Evolutionary conservation across 2,888 invertebrate species (phyloP), one percentile per base, ranked within the genome.

Genomic region (Pocota personata): DNA sequence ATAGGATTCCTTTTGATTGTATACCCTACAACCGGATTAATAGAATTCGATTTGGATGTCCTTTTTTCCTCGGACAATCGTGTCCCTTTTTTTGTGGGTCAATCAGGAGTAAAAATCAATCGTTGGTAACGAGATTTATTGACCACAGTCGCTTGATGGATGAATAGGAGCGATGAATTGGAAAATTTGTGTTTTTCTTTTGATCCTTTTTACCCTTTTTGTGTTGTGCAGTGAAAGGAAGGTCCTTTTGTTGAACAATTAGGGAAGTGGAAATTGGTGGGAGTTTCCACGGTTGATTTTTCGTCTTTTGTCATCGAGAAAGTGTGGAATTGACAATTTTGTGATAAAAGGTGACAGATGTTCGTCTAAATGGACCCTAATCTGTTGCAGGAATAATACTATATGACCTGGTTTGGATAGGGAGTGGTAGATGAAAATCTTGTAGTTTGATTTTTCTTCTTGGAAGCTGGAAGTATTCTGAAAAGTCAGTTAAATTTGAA

Each of bases 51-150:
- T 77, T 73, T 50, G 40, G 66, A 55, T 72, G 72, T 78, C 50
- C 78, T 66, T 77, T 82, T n/a, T 48, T 62, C 46, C 46, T 32
- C 32, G 69, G 16, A 12, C 48, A 37, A 37, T 19, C 14, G 50
- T 76, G 62, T 69, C 62, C 24, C 37, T 57, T 57, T 52, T 24
- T 57, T 50, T 58, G 48, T 37, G 43, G 82, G 71, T 76, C 72
- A 77, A 82, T 77, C 82, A 77, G 82, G 77, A 66, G 77, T 71
- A 66, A 77, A 77, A 77, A 82, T 82, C 82, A 82, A 77, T 82
- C 77, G 82, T 35, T 82, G 82, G 77, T 82, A 82, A 82, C 77
- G 52, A 82, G 82, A 82, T 77, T 82, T 82, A 82, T 64, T 82
- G 82, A 82, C 82, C 77, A 43, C 82, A 66, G 21, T 66, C 35